These are phyloP conservation scores for Puma concolor DNA, from an alignment of 2,113 vertebrate genomes.

Conservation along the genomic window DNA sequence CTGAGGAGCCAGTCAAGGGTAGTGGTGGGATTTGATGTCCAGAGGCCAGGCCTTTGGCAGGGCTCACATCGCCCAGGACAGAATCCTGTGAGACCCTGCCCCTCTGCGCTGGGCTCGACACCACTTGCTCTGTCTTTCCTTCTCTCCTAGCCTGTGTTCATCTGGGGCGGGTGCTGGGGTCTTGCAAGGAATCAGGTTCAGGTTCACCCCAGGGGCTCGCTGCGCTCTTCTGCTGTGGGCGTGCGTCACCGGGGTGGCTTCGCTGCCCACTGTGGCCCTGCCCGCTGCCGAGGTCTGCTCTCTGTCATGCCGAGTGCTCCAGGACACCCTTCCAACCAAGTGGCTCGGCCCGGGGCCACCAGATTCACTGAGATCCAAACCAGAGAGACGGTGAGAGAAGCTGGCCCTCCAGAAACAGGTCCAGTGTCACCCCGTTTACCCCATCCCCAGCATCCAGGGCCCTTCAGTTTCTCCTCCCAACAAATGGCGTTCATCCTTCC, in stretches of 20 bases:
- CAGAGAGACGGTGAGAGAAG: neutral
- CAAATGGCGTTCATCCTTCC: too few relatives aligned
- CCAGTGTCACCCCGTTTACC: accelerated
- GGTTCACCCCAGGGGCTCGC: too few relatives aligned
- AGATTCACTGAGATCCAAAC: neutral
- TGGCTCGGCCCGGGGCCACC: neutral
- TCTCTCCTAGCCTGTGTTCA: accelerated
- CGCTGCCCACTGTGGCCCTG: neutral
- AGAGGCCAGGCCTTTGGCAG: neutral
- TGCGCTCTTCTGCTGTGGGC: neutral
- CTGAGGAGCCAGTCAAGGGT: neutral
- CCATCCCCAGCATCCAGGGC: neutral
- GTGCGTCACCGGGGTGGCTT: accelerated
- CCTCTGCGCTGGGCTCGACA: too few relatives aligned
- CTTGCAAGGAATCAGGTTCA: neutral
- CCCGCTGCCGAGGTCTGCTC: neutral
- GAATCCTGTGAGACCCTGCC: neutral
- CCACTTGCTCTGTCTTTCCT: accelerated
- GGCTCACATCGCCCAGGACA: neutral
- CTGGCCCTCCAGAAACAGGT: neutral
- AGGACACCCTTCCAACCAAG: neutral
- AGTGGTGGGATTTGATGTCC: neutral
- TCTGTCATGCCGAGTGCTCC: too few relatives aligned
- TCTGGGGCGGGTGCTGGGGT: neutral
- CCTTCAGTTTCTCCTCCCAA: neutral